phyloP scores from a whole-genome alignment of 2,113 vertebrate species.

The Hippocampus abdominalis region DNA sequence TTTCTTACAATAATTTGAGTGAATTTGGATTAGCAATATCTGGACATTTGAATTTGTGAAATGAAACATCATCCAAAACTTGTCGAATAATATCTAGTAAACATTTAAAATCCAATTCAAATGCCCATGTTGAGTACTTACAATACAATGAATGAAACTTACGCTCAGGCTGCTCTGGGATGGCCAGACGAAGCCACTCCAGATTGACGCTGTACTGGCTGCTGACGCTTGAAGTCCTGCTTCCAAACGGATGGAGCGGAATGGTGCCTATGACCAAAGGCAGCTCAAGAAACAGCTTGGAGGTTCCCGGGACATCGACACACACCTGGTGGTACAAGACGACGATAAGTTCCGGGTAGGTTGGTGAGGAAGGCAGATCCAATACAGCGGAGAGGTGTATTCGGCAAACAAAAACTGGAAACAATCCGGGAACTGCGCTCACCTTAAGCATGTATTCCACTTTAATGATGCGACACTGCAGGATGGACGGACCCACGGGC shows the following conservation, averaged over 20 bases:
- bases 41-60: not conserved
- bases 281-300: constrained; percentile 90
- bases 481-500: constrained; percentile 87
- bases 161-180: constrained; percentile 86
- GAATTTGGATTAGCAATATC: not conserved
- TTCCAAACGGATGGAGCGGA: constrained; percentile 85
- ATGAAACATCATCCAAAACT: not conserved
- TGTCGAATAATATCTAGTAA: not conserved
- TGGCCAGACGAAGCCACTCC: constrained; percentile 82
- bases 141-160: constrained; percentile 47
- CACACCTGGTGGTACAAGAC: constrained; percentile 76
- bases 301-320: constrained; percentile 88
- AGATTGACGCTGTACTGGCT: constrained; percentile 85
- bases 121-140: no score
- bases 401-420: not conserved
- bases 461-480: constrained; percentile 89
- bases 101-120: not conserved
- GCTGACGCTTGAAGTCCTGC: constrained; percentile 87
- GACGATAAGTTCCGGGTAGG: not conserved
- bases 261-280: constrained; percentile 94
- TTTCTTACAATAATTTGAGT: not conserved
- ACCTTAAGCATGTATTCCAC: constrained; percentile 95
- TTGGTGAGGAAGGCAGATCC: not conserved
- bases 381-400: not conserved
- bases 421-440: constrained; percentile 10